These are phyloP conservation scores for Hypotaenidia philippensis DNA, from an alignment of 2,797 vertebrate genomes.

Conservation along the genomic window DNA sequence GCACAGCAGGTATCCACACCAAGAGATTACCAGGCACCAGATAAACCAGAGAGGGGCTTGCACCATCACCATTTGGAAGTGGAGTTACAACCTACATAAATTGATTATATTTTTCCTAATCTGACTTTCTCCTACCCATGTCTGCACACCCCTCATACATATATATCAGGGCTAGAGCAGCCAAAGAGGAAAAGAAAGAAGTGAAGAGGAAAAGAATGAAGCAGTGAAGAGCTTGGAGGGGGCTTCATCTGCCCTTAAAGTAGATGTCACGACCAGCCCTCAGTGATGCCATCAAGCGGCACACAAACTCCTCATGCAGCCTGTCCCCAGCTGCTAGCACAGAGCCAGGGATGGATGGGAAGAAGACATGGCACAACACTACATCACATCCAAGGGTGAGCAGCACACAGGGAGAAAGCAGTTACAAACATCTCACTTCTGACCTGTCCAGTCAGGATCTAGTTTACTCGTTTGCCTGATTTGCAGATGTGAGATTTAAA, in stretches of 20 bases:
- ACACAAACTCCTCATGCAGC: fast-evolving
- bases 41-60: neutral
- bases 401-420: neutral
- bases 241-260: neutral
- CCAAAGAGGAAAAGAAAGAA: neutral
- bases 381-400: neutral
- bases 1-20: neutral
- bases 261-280: neutral
- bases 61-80: neutral
- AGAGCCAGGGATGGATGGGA: neutral
- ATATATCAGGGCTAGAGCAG: neutral
- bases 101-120: neutral
- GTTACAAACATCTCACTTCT: neutral
- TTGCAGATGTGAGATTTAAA: neutral
- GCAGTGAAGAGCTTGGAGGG: neutral
- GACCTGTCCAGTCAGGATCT: fast-evolving
- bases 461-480: neutral
- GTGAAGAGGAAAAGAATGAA: neutral
- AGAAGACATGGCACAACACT: neutral
- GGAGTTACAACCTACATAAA: neutral
- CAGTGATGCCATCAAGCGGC: neutral
- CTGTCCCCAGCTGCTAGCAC: neutral
- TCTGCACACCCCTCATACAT: neutral
- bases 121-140: neutral
- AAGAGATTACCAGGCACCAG: neutral